Percentiles rank a stretch among this genome's conserved stretches.
Conservation (phyloP, 2,113 vertebrate genomes). For the Donacobius atricapilla region DNA sequence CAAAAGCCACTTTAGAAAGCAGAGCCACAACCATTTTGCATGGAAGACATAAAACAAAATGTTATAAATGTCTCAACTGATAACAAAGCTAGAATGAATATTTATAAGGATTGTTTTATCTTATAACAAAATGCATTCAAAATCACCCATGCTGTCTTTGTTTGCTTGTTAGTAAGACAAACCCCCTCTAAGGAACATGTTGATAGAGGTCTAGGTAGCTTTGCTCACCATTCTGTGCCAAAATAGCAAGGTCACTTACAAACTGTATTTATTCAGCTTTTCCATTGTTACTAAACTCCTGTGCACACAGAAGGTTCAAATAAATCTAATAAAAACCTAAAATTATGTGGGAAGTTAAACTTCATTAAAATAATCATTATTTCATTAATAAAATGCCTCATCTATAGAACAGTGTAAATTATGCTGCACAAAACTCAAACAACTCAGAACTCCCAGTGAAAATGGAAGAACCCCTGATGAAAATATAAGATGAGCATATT, state of each 20-base stretch:
- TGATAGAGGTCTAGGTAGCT: neutral
- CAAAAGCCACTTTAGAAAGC: neutral
- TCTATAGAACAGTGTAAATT: neutral
- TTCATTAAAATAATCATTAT: neutral
- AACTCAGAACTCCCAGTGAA: neutral
- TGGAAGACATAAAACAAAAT: neutral
- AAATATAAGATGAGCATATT: neutral
- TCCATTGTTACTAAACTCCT: neutral
- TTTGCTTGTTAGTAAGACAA: slow-evolving; percentile 52
- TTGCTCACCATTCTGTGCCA: neutral
- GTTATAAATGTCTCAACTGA: neutral
- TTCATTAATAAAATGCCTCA: neutral
- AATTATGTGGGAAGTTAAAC: neutral
- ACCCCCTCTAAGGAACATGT: neutral
- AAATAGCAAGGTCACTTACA: neutral
- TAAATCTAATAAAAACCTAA: neutral
- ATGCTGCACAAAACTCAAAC: neutral
- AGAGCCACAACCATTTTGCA: neutral
- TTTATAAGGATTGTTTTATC: neutral
- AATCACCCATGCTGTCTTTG: neutral
- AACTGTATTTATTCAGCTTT: neutral
- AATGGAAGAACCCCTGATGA: neutral
- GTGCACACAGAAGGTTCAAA: neutral
- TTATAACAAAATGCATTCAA: neutral
- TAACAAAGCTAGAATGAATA: slow-evolving; percentile 26